Evolutionary conservation across 2,797 vertebrate genomes (phyloP).

Genomic region (Neosilurus hyrtlii): DNA sequence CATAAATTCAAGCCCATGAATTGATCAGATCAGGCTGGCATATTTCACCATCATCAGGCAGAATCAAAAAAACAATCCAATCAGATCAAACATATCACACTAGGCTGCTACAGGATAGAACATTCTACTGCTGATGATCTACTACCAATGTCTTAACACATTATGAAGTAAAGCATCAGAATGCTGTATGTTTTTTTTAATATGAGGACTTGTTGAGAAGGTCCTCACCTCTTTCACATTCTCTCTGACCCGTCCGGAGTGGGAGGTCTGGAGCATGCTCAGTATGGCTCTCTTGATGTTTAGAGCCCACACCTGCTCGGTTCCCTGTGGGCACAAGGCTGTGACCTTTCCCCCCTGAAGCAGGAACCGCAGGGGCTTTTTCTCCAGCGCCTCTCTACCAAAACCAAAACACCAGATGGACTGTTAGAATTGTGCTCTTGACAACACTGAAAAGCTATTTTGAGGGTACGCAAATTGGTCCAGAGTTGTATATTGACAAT

Average conservation of each 20-base stretch:
- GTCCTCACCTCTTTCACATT: slow-evolving; percentile 77
- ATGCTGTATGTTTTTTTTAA: neutral
- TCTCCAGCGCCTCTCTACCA: slow-evolving; percentile 79
- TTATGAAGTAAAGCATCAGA: neutral
- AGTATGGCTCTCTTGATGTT: slow-evolving; percentile 85
- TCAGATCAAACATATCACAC: neutral
- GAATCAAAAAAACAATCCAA: neutral
- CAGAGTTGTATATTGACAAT: neutral
- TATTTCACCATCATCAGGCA: neutral
- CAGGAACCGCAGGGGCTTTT: slow-evolving; percentile 77
- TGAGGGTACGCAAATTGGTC: neutral
- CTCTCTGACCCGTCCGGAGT: slow-evolving; percentile 52
- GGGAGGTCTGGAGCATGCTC: slow-evolving; percentile 82
- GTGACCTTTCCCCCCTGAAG: slow-evolving; percentile 78
- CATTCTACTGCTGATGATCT: neutral
- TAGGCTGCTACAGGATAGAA: neutral
- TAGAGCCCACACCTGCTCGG: slow-evolving; percentile 80
- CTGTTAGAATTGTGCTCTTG: slow-evolving; percentile 27
- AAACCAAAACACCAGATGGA: slow-evolving; percentile 75
- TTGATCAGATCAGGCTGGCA: neutral
- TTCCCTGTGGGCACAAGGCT: slow-evolving; percentile 76
- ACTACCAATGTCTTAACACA: neutral
- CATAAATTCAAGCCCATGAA: neutral
- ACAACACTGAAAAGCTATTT: slow-evolving; percentile 8
- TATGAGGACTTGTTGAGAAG: neutral